Conservation (phyloP, 2,113 vertebrate species). For the Oryctolagus cuniculus region mOryCun1.1 NC_091445.1:44794001-44794500, state of each 20-base stretch:
- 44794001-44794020: accelerated
- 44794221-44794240: background rate
- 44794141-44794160: background rate
- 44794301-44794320: background rate
- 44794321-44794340: background rate
- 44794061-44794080: background rate
- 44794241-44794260: background rate
- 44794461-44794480: background rate
- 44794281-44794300: background rate
- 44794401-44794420: background rate
- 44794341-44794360: background rate
- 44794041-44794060: background rate
- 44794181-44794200: background rate
- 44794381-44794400: background rate
- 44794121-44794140: background rate
- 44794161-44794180: background rate
- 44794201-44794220: background rate
- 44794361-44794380: background rate
- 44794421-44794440: background rate
- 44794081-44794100: too few relatives aligned
- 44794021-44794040: background rate
- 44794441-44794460: background rate
- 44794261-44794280: background rate
- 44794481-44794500: background rate
- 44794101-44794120: background rate